These are phyloP conservation scores for Saguinus imperator DNA, from an alignment of 2,113 vertebrate genomes.

Conservation along the genomic window DNA sequence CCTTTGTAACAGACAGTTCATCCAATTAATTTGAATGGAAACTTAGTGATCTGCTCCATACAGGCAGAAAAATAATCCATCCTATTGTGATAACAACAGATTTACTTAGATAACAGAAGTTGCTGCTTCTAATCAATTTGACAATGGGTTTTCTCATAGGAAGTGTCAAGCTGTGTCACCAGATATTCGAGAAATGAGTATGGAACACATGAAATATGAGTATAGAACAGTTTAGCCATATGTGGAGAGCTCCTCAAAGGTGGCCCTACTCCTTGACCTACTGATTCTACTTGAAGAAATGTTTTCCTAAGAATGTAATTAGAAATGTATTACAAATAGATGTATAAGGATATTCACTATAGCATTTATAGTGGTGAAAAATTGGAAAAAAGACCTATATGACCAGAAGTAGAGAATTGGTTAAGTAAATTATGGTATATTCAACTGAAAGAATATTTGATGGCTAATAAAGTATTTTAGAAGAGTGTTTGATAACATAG, in stretches of 20 bases:
- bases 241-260: neutral
- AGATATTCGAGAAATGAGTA: neutral
- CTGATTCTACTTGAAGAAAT: neutral
- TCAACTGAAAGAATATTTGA: slow-evolving; percentile 2
- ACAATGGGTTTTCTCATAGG: neutral
- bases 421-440: neutral
- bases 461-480: neutral
- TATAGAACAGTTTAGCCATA: neutral
- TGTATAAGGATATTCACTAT: neutral
- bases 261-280: neutral
- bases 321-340: neutral
- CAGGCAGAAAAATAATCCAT: neutral
- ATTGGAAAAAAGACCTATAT: neutral
- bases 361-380: neutral
- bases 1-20: neutral
- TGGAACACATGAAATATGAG: neutral
- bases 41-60: neutral
- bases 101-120: neutral
- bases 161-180: neutral
- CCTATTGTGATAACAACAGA: neutral
- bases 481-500: neutral
- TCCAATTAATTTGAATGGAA: slow-evolving; percentile 13
- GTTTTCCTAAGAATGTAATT: neutral
- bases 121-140: neutral
- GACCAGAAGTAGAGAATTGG: neutral